phyloP scores from a whole-genome alignment of 37 sponge, comb jelly and placozoan species.

The Geodia barretti region DNA sequence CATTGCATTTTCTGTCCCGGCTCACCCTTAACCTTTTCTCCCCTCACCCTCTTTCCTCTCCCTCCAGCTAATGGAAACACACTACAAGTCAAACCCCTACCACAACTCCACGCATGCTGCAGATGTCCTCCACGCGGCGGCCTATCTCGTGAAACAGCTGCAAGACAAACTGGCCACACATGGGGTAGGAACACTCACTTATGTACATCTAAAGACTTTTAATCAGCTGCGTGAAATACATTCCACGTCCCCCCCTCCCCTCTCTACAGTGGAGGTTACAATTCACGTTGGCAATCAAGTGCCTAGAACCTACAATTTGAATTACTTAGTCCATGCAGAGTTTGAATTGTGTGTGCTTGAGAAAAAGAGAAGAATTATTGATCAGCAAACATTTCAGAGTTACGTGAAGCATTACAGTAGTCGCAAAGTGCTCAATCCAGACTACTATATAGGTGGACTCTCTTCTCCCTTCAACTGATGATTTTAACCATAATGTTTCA shows the following conservation, averaged over 20 bases:
- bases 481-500: background rate
- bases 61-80: slow-evolving; percentile 69
- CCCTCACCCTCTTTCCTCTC: background rate
- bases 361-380: no score
- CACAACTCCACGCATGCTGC: slow-evolving; percentile 97
- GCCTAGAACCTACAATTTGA: no score
- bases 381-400: background rate
- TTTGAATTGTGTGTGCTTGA: no score
- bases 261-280: no score
- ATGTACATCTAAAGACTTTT: no score
- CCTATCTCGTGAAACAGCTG: slow-evolving; percentile 69
- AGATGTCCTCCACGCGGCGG: slow-evolving; percentile 86
- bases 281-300: no score
- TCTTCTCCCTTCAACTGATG: background rate
- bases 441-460: slow-evolving; percentile 11
- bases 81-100: slow-evolving; percentile 74
- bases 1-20: no score
- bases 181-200: slow-evolving; percentile 21
- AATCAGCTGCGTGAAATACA: no score
- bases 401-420: background rate
- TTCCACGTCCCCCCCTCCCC: no score
- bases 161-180: slow-evolving; percentile 40
- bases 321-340: no score
- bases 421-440: background rate
- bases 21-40: background rate